Base-by-base conservation (phyloP, 2,797 vertebrate genomes). In the Peromyscus eremicus region DNA sequence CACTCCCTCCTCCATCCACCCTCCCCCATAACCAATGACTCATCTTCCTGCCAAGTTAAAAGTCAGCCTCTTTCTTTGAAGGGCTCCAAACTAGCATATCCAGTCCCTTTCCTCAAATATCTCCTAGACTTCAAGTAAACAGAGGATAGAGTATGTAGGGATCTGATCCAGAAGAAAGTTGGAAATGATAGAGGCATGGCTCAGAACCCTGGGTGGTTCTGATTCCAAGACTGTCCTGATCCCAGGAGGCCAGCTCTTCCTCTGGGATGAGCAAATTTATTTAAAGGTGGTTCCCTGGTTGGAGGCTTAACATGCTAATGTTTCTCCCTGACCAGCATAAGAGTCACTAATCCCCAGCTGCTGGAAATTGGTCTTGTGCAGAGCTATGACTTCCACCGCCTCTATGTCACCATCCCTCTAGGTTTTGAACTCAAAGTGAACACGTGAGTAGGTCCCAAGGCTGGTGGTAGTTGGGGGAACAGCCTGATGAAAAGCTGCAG, bases 371-470 rank as follows among this genome's bases (percentile, higher is more conserved):
- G 96, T n/a, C 68, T 97, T 29, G 70, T 52, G 46, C 94, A 94
- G 86, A 98, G 88, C n/a, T 62, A 73, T 2, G 94, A 97, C n/a
- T 89, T 83, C 55, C 98, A 94, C n/a, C 91, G 92, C 70, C 95
- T 97, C 34, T 97, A 92, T 11, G 89, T 95, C 71, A 96, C 80
- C 34, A 82, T 98, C 62, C 98, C 98, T 75, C 89, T 98, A 64
- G 76, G 80, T 79, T 12, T 97, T 43, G 46, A 12, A 0, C 40
- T 98, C 83, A 71, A 46, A 37, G 55, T 98, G 46, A 97, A 95
- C 14, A 34, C 21, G 98, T 98, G 66, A 98, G 98, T 97, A 80
- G 29, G 19, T 19, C 34, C 77, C 84, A 55, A 14, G 21, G 40
- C 0, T 0, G 57, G 10, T 32, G 32, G 77, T 43, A 29, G 46